These are phyloP conservation scores for Heliothis peltigera DNA, from an alignment of 2,888 invertebrate genomes.

Conservation along the genomic window DNA sequence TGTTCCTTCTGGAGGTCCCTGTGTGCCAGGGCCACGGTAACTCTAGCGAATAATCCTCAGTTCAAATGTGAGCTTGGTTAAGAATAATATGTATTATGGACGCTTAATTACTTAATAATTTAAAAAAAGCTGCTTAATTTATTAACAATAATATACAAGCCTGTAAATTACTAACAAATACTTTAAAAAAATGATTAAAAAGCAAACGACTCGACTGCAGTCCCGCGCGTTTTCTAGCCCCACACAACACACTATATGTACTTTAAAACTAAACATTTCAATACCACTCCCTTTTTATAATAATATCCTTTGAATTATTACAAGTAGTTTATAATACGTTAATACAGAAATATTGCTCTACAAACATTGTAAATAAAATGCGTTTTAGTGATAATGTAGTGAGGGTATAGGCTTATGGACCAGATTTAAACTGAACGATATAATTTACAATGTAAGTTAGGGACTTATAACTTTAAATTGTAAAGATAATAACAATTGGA, in stretches of 20 bases:
- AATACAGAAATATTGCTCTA: constrained; percentile 83
- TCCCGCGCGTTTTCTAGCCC: constrained; percentile 34
- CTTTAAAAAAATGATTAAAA: too few relatives aligned
- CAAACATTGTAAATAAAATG: constrained; percentile 70
- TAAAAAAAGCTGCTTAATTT: too few relatives aligned
- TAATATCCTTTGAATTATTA: constrained; percentile 86
- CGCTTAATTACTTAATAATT: too few relatives aligned
- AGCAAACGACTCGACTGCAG: too few relatives aligned
- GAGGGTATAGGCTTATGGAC: constrained; percentile 36
- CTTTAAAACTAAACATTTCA: constrained; percentile 80
- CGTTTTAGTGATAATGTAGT: constrained; percentile 51
- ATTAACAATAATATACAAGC: too few relatives aligned
- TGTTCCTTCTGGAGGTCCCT: too few relatives aligned
- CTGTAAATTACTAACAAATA: too few relatives aligned
- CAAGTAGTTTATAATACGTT: constrained; percentile 80
- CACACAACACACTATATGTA: constrained; percentile 68
- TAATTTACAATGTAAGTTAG: neutral
- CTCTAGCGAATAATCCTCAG: too few relatives aligned
- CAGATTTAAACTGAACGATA: constrained; percentile 30
- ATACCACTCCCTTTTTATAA: constrained; percentile 74
- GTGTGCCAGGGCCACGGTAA: too few relatives aligned
- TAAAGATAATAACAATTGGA: constrained; percentile 13
- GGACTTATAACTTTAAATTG: constrained; percentile 19
- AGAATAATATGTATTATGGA: too few relatives aligned
- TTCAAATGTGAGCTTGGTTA: too few relatives aligned